A percentile compares a stretch with the other conserved stretches of the same genome.
Evolutionary conservation across 2,797 vertebrate species (phyloP).

Genomic region (Bradypodion ventrale): DNA sequence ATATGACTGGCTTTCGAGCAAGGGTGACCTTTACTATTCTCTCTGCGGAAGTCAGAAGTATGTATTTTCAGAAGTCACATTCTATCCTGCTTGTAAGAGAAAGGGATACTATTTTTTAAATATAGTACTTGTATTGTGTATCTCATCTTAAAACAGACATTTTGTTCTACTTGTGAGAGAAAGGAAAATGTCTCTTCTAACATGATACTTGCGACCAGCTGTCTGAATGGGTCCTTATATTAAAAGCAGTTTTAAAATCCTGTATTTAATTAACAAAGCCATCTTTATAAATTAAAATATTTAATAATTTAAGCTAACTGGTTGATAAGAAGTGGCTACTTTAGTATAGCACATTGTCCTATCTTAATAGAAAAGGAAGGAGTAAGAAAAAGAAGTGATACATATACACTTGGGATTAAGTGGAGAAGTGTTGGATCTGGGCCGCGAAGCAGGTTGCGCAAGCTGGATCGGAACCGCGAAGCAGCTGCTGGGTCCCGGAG

Average conservation of each 20-base stretch:
- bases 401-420: background rate
- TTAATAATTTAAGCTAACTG: background rate
- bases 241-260: background rate
- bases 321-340: background rate
- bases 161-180: background rate
- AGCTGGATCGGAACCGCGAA: no score
- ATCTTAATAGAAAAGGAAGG: background rate
- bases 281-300: background rate
- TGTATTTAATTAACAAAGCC: background rate
- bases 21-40: no score
- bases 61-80: background rate
- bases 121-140: background rate
- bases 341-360: background rate
- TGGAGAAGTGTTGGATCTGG: no score
- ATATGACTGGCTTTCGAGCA: no score
- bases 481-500: no score
- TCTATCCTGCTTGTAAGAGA: background rate
- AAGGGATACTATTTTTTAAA: background rate
- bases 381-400: background rate
- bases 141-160: no score
- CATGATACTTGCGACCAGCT: background rate
- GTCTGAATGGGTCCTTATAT: background rate
- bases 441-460: no score
- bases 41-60: background rate
- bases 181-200: background rate